Base-by-base conservation (phyloP, 2,888 invertebrate species). In the Conus canariensis region DNA sequence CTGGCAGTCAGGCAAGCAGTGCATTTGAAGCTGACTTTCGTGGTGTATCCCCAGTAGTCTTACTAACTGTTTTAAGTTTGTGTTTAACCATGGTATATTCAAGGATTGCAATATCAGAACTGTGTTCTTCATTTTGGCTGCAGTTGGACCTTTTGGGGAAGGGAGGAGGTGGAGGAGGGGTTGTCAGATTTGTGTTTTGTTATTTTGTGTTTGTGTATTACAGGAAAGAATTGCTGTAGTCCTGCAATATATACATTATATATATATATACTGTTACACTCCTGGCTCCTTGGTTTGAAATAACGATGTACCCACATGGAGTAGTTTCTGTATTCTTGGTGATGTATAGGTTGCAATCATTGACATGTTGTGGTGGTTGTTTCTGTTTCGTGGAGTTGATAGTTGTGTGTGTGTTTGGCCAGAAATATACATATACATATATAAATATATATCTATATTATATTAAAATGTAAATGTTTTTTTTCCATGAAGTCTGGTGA, bases 41-140 rank as follows among this genome's bases (percentile, higher is more conserved):
- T 22, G 14, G 56, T 82, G 77, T 64, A 85, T 89, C 89, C 85
- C 85, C 89, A 59, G 59, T 85, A 74, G 85, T 85, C 89, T 89
- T 89, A 89, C 85, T 85, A 89, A 89, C 22, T 67, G 22, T 56
- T n/a, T 64, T 64, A 10, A 14, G 5, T 64, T 64, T 83, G 67
- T 56, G 59, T 25, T 10, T 67, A 56, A 25, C 64, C n/a, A 56
- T 60, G 83, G 14, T 88, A 83, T 67, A 82, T 67, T 83, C 60
- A 25, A 67, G 67, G 56, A 25, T 70, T 88, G 88, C 88, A 88
- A 88, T 88, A 88, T 88, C 83, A 88, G 45, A 82, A 22, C 80
- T 88, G 88, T 88, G 88, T 88, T 88, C 88, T 80, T 30, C 19
- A 30, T 77, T 12, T 9, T 74, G 25, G 56, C 7, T 74, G 74